These are phyloP conservation scores for Rhyacichthys aspro DNA, from an alignment of 2,797 vertebrate genomes.

Conservation along the genomic window DNA sequence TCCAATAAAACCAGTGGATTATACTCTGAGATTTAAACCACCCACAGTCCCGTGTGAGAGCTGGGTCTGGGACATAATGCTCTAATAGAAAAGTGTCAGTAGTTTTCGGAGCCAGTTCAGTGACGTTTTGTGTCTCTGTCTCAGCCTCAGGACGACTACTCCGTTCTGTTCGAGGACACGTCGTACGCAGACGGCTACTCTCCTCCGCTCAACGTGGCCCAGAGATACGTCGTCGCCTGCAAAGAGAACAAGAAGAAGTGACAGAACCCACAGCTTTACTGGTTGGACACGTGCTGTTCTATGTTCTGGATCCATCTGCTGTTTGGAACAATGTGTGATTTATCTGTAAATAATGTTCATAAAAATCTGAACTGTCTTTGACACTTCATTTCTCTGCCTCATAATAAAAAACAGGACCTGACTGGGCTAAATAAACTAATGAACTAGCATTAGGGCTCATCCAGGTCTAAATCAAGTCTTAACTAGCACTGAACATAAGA, in stretches of 20 bases:
- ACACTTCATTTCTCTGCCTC: too few species aligned
- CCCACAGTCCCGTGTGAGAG: too few species aligned
- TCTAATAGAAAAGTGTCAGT: neutral
- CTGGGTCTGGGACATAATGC: too few species aligned
- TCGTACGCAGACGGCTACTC: conserved; percentile 94
- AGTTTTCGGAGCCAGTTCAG: neutral
- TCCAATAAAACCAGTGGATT: too few species aligned
- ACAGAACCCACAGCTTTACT: conserved; percentile 48
- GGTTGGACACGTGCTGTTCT: neutral
- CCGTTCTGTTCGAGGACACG: conserved; percentile 92
- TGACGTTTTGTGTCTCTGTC: neutral
- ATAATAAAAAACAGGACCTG: too few species aligned
- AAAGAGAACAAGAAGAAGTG: conserved; percentile 95
- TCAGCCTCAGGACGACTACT: conserved; percentile 94
- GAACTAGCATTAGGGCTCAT: too few species aligned
- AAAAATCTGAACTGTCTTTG: neutral
- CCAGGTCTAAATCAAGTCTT: too few species aligned
- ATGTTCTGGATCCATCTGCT: too few species aligned
- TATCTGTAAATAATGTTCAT: neutral
- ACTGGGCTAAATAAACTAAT: too few species aligned
- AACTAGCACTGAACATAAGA: too few species aligned
- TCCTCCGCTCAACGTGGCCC: conserved; percentile 91
- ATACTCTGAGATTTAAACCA: too few species aligned
- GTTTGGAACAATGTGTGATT: neutral
- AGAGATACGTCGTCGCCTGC: conserved; percentile 93